A percentile compares a stretch with the other conserved stretches of the same genome.
Evolutionary conservation across 2,113 vertebrate genomes (phyloP).

Genomic region (Gymnarchus niloticus): DNA sequence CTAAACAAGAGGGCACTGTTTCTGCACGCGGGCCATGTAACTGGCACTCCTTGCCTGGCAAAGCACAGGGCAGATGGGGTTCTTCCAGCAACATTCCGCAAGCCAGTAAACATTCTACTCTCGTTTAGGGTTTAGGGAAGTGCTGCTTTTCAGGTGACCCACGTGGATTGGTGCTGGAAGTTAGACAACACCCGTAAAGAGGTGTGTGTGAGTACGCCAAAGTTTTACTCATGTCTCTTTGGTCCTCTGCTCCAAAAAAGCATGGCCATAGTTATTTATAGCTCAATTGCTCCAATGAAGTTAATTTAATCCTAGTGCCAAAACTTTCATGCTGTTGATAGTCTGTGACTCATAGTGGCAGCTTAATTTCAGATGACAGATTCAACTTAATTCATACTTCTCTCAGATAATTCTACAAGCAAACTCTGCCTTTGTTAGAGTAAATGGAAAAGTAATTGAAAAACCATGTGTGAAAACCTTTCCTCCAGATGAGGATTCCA

Average conservation of each 20-base stretch:
- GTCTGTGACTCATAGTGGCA: constrained; percentile 11
- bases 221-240: too few relatives aligned
- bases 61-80: constrained; percentile 35
- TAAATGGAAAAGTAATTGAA: constrained; percentile 37
- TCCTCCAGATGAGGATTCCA: constrained; percentile 34
- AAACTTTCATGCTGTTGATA: neutral
- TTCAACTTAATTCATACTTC: constrained; percentile 19
- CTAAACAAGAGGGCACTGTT: constrained; percentile 66
- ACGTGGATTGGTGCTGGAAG: too few relatives aligned
- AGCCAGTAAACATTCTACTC: neutral
- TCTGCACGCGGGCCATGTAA: constrained; percentile 31
- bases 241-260: neutral
- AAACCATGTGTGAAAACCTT: constrained; percentile 27
- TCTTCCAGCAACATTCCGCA: constrained; percentile 26
- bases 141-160: neutral
- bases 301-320: neutral
- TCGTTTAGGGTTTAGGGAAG: neutral
- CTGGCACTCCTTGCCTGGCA: constrained; percentile 50
- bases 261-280: neutral
- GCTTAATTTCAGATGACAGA: constrained; percentile 22
- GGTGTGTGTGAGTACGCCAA: neutral
- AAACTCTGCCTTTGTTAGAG: constrained; percentile 18
- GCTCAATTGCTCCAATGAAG: neutral
- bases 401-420: constrained; percentile 22
- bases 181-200: neutral